These are phyloP conservation scores for Zeus faber DNA, from an alignment of 2,113 vertebrate genomes.

Conservation along the genomic window DNA sequence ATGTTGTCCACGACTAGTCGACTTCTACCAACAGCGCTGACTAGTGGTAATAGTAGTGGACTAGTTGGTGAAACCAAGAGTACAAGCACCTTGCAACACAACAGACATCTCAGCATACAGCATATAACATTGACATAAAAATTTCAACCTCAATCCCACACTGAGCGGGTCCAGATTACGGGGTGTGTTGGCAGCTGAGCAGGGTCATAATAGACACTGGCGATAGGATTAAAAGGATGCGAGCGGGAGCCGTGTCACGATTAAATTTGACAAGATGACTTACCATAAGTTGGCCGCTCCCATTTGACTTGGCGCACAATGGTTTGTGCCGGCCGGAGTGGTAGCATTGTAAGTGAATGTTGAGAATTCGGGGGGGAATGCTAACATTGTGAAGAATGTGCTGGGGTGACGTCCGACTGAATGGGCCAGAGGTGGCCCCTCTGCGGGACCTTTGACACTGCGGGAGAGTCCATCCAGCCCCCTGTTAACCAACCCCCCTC, in stretches of 20 bases:
- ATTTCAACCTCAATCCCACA: neutral
- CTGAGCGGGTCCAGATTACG: conserved; percentile 34
- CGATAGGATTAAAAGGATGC: conserved; percentile 64
- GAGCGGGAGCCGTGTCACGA: conserved; percentile 55
- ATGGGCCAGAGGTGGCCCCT: conserved; percentile 53
- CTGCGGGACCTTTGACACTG: conserved; percentile 64
- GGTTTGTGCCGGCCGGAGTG: conserved; percentile 33
- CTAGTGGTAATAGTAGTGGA: too few species aligned
- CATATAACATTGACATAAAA: neutral
- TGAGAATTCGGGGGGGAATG: conserved; percentile 71
- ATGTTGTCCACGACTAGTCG: too few species aligned
- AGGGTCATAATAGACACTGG: conserved; percentile 54
- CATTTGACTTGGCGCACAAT: conserved; percentile 49
- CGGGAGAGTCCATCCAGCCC: conserved; percentile 46
- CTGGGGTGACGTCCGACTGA: conserved; percentile 62
- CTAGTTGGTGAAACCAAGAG: too few species aligned
- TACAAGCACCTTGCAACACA: too few species aligned
- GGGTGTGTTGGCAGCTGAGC: conserved; percentile 61
- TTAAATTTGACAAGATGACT: conserved; percentile 65
- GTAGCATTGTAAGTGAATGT: conserved; percentile 64
- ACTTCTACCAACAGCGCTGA: too few species aligned
- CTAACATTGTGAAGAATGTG: conserved; percentile 77
- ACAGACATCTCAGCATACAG: too few species aligned
- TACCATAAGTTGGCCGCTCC: conserved; percentile 55
- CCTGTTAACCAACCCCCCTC: conserved; percentile 26